phyloP scores from a whole-genome alignment of 2,888 invertebrate species.

The Podabrus alpinus region DNA sequence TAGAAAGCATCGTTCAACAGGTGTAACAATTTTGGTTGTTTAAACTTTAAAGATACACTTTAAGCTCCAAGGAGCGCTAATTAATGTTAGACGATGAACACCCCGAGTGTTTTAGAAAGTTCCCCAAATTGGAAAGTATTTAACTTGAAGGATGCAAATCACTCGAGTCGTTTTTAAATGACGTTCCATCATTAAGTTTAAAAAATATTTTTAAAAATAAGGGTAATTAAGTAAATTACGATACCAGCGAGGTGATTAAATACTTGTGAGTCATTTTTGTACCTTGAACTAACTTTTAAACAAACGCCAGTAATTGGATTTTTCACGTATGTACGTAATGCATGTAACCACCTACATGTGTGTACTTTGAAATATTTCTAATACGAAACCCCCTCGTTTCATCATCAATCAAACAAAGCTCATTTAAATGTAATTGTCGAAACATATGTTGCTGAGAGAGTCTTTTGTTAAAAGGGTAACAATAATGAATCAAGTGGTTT shows the following conservation, averaged over 20 bases:
- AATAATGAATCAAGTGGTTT: slow-evolving; percentile 15
- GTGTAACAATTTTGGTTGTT: slow-evolving; percentile 13
- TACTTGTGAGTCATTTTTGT: neutral
- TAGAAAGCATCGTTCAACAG: slow-evolving; percentile 27
- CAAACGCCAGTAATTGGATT: neutral
- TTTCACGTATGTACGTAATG: neutral
- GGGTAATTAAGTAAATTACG: slow-evolving; percentile 24
- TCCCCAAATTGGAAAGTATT: slow-evolving; percentile 13
- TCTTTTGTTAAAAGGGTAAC: slow-evolving; percentile 10
- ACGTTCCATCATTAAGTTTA: too few species aligned
- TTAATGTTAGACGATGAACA: slow-evolving; percentile 6
- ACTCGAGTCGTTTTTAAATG: neutral
- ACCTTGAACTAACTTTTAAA: neutral
- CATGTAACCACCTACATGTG: neutral
- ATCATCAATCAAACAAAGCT: slow-evolving; percentile 2
- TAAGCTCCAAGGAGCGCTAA: slow-evolving; percentile 2
- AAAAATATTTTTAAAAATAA: neutral
- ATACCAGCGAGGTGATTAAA: slow-evolving; percentile 5
- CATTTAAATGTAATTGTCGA: slow-evolving; percentile 7
- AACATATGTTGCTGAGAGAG: slow-evolving; percentile 12
- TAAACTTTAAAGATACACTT: too few species aligned
- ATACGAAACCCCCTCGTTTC: slow-evolving; percentile 1
- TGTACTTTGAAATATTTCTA: neutral
- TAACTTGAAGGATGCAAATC: neutral
- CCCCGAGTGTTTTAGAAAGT: slow-evolving; percentile 13